These are phyloP conservation scores for Halichoeres trimaculatus DNA, from an alignment of 2,113 vertebrate genomes.

Conservation along the genomic window DNA sequence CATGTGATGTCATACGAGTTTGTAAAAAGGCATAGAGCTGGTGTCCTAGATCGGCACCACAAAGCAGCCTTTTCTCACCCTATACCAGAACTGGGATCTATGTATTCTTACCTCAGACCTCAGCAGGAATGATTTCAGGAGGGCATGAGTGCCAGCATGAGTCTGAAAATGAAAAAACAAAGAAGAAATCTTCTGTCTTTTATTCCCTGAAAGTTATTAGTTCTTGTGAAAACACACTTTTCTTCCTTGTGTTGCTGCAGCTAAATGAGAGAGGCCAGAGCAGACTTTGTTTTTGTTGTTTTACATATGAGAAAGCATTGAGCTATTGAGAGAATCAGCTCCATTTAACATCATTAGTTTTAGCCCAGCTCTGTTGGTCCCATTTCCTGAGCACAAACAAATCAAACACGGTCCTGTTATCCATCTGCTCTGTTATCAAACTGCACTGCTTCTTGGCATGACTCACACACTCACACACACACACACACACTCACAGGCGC, in stretches of 20 bases:
- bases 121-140: constrained; percentile 14
- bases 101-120: constrained; percentile 1
- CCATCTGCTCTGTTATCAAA: constrained; percentile 67
- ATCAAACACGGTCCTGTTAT: constrained; percentile 52
- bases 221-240: constrained; percentile 8
- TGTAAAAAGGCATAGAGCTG: too few relatives aligned
- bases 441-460: constrained; percentile 49
- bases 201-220: constrained; percentile 4
- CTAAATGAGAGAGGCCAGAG: constrained; percentile 7
- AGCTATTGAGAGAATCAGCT: constrained; percentile 61
- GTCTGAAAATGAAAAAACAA: constrained; percentile 27
- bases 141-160: constrained; percentile 2
- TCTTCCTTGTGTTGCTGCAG: constrained; percentile 14
- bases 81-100: too few relatives aligned
- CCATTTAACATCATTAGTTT: constrained; percentile 68
- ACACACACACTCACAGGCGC: not conserved
- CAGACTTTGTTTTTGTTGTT: not conserved
- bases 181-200: not conserved
- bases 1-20: too few relatives aligned
- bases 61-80: too few relatives aligned
- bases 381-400: constrained; percentile 59
- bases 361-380: constrained; percentile 39
- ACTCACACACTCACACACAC: not conserved
- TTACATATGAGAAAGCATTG: constrained; percentile 36
- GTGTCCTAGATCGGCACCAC: too few relatives aligned